Percentiles rank a stretch among this genome's conserved stretches.
These are phyloP conservation scores for Stegodyphus dumicola DNA, from an alignment of 1,140 invertebrate genomes.

Conservation along the genomic window DNA sequence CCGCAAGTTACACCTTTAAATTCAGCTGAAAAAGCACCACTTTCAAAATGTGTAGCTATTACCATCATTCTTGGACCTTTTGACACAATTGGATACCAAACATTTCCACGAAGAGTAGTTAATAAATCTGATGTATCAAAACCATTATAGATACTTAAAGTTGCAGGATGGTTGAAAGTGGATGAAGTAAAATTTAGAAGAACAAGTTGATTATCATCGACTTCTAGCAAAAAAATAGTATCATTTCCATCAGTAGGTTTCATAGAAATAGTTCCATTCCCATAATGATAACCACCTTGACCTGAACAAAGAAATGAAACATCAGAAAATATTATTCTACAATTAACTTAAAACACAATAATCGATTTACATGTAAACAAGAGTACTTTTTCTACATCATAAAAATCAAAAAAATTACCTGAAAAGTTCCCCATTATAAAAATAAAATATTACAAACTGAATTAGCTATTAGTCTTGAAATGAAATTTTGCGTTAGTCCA, in stretches of 20 bases:
- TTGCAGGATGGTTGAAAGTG: background rate
- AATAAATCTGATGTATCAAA: slow-evolving; percentile 35
- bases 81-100: slow-evolving; percentile 47
- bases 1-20: slow-evolving; percentile 29
- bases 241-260: background rate
- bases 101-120: slow-evolving; percentile 14
- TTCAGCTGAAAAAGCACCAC: slow-evolving; percentile 6
- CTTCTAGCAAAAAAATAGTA: slow-evolving; percentile 37
- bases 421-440: background rate
- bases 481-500: background rate
- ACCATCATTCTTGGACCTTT: slow-evolving; percentile 30
- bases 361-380: background rate
- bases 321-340: background rate
- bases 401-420: background rate
- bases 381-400: background rate
- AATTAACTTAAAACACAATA: no score
- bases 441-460: background rate
- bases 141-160: slow-evolving; percentile 43
- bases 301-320: slow-evolving; percentile 13
- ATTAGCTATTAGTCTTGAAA: background rate
- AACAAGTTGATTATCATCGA: slow-evolving; percentile 14
- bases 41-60: slow-evolving; percentile 25
- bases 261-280: slow-evolving; percentile 9
- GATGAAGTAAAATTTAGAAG: slow-evolving; percentile 10
- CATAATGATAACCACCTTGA: slow-evolving; percentile 29